Evolutionary conservation across 2,113 vertebrate genomes (phyloP).

Genomic region (Rissa tridactyla): DNA sequence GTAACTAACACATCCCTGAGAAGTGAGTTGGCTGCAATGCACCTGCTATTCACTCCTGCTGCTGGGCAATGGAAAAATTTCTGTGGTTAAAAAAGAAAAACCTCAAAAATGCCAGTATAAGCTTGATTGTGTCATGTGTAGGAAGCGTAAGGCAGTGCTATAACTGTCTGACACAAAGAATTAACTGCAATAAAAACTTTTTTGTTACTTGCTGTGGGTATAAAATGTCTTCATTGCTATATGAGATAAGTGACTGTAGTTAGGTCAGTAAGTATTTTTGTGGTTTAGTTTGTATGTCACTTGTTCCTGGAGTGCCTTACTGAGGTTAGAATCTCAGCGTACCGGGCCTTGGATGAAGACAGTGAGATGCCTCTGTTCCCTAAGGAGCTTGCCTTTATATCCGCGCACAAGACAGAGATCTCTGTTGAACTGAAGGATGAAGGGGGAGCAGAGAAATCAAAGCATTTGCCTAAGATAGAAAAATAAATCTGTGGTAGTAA

Average conservation of each 20-base stretch:
- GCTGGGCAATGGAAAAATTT: neutral
- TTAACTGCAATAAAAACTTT: neutral
- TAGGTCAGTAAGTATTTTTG: neutral
- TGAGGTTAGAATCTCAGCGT: neutral
- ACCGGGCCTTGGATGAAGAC: neutral
- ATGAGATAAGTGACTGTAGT: accelerated
- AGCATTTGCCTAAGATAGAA: neutral
- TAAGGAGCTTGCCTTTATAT: neutral
- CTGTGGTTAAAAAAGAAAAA: neutral
- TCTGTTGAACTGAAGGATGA: neutral
- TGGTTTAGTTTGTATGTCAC: neutral
- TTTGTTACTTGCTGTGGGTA: neutral
- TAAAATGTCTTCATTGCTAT: neutral
- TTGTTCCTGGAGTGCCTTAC: neutral
- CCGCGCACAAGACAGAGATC: accelerated
- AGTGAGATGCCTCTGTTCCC: neutral
- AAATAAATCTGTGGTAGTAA: neutral
- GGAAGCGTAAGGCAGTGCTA: neutral
- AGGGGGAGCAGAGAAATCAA: neutral
- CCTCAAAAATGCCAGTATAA: neutral
- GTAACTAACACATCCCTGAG: neutral
- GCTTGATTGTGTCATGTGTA: neutral
- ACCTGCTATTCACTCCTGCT: neutral
- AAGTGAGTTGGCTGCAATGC: neutral
- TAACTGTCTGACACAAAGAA: neutral